Evolutionary conservation across 1,140 invertebrate species (phyloP).

Genomic region (Aleiodes sp.): DNA sequence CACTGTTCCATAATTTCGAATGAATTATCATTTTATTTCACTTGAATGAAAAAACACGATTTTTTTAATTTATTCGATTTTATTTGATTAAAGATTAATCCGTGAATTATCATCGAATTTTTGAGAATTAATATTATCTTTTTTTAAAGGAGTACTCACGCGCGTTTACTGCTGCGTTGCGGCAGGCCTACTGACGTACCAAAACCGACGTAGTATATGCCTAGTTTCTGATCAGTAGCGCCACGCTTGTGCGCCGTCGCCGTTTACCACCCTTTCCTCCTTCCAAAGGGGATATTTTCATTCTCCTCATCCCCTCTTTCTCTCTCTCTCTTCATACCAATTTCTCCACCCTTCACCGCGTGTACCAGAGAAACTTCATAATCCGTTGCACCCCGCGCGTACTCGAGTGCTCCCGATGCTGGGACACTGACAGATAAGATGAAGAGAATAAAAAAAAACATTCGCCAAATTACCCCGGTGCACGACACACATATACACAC

Average conservation of each 20-base stretch:
- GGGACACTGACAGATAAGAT: conserved; percentile 28
- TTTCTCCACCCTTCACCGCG: conserved; percentile 18
- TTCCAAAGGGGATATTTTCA: neutral
- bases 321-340: neutral
- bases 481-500: neutral
- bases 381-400: neutral
- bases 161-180: conserved; percentile 58
- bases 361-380: neutral
- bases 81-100: neutral
- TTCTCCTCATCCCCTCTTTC: neutral
- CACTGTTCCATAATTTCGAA: no score
- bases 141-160: no score
- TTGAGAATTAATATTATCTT: no score
- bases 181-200: conserved; percentile 55
- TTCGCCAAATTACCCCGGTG: conserved; percentile 7
- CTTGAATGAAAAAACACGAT: no score
- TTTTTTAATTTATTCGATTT: no score
- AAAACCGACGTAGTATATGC: conserved; percentile 25
- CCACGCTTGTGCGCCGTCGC: conserved; percentile 44
- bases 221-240: conserved; percentile 48
- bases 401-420: conserved; percentile 9
- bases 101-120: neutral
- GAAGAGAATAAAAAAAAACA: conserved; percentile 15
- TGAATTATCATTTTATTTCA: no score
- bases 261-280: neutral